Evolutionary conservation across 2,797 vertebrate genomes (phyloP).

Genomic region (Neosalanx taihuensis): DNA sequence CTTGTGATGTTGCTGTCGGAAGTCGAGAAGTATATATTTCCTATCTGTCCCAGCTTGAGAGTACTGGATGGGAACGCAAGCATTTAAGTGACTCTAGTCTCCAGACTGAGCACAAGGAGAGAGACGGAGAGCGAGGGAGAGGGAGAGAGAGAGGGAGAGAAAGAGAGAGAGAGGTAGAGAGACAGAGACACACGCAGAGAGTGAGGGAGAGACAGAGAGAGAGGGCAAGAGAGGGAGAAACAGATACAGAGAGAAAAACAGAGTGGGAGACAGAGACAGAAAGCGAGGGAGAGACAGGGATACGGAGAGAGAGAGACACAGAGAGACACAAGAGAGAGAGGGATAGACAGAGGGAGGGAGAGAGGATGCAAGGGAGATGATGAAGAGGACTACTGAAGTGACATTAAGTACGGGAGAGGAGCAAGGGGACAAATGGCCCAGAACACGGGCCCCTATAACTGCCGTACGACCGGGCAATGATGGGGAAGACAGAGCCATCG

Average conservation of each 20-base stretch:
- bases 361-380: slow-evolving; percentile 14
- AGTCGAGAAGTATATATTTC: not conserved
- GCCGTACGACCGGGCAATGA: slow-evolving; percentile 33
- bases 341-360: not conserved
- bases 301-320: too few relatives aligned
- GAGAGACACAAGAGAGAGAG: too few relatives aligned
- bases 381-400: slow-evolving; percentile 41
- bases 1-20: not conserved
- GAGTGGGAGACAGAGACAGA: too few relatives aligned
- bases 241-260: too few relatives aligned
- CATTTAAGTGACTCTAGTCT: not conserved
- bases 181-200: too few relatives aligned
- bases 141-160: not conserved
- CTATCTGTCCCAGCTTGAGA: not conserved
- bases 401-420: slow-evolving; percentile 46
- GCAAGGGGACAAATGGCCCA: slow-evolving; percentile 40
- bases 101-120: not conserved
- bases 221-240: too few relatives aligned
- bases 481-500: slow-evolving; percentile 37
- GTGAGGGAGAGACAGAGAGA: too few relatives aligned
- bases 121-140: too few relatives aligned
- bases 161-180: too few relatives aligned
- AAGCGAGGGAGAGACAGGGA: too few relatives aligned
- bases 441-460: slow-evolving; percentile 44
- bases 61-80: too few relatives aligned